phyloP scores from a whole-genome alignment of 1,140 invertebrate species.

The Lepidurus apus region DNA sequence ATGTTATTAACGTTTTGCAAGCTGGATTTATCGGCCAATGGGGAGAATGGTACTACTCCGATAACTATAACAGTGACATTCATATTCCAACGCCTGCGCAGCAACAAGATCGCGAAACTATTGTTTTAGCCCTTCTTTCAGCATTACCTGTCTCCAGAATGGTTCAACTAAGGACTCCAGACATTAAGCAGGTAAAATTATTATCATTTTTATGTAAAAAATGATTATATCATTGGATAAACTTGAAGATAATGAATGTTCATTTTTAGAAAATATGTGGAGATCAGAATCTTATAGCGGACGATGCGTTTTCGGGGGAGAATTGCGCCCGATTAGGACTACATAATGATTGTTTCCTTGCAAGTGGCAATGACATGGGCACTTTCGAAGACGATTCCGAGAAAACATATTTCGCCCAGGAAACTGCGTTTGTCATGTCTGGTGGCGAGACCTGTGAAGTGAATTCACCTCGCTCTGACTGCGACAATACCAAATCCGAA shows the following conservation, averaged over 20 bases:
- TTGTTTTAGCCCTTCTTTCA: constrained; percentile 24
- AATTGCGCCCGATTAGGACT: constrained; percentile 23
- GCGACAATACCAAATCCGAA: constrained; percentile 12
- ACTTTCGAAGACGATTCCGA: constrained; percentile 20
- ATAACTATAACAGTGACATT: constrained; percentile 16
- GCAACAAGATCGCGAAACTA: background rate
- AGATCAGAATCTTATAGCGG: background rate
- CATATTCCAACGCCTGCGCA: background rate
- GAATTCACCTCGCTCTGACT: background rate
- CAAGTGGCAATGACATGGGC: background rate
- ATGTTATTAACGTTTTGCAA: constrained; percentile 28
- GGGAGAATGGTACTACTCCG: constrained; percentile 33
- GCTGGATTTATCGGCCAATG: constrained; percentile 28
- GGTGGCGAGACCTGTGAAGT: constrained; percentile 30
- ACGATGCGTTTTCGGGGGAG: background rate
- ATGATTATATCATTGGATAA: background rate
- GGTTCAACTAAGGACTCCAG: constrained; percentile 25
- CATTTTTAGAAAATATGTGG: constrained; percentile 11
- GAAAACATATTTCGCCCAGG: background rate
- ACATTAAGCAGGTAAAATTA: constrained; percentile 25
- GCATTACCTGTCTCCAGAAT: constrained; percentile 19
- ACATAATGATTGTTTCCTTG: constrained; percentile 34
- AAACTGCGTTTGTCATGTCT: constrained; percentile 14
- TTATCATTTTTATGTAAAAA: background rate
- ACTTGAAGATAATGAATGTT: background rate